phyloP scores from a whole-genome alignment of 1,140 invertebrate genomes.

The Drosophila rhopaloa region DNA sequence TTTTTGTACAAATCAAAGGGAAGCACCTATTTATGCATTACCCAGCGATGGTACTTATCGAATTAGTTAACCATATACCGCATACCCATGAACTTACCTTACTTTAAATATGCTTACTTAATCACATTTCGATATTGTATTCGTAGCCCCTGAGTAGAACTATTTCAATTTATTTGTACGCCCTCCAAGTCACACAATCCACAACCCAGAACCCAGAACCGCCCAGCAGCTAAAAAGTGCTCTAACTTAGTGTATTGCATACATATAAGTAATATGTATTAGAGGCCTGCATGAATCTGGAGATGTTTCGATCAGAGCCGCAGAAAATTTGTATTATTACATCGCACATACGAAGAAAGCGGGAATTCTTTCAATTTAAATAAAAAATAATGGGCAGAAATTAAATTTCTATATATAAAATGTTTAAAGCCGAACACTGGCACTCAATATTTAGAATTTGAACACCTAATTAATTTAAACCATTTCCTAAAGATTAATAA shows the following conservation, averaged over 20 bases:
- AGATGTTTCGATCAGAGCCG: neutral
- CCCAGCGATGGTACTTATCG: slow-evolving; percentile 30
- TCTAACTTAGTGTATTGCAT: slow-evolving; percentile 12
- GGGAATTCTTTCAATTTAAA: neutral
- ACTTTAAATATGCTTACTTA: slow-evolving; percentile 49
- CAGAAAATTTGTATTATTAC: neutral
- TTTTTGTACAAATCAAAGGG: slow-evolving; percentile 23
- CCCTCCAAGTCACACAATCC: slow-evolving; percentile 12
- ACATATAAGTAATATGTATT: slow-evolving; percentile 15
- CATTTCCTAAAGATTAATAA: too few relatives aligned
- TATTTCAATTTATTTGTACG: slow-evolving; percentile 46
- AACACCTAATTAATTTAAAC: too few relatives aligned
- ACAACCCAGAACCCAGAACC: slow-evolving; percentile 10
- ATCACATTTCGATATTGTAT: slow-evolving; percentile 50
- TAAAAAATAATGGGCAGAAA: too few relatives aligned
- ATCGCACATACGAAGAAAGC: neutral
- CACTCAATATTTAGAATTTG: too few relatives aligned
- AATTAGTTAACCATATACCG: slow-evolving; percentile 50
- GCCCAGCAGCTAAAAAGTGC: slow-evolving; percentile 21
- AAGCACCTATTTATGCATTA: slow-evolving; percentile 23
- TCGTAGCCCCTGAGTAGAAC: slow-evolving; percentile 43
- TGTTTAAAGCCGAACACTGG: too few relatives aligned
- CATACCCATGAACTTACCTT: slow-evolving; percentile 45
- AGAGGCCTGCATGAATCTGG: neutral
- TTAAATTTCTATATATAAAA: too few relatives aligned